Evolutionary conservation across 2,888 invertebrate species (phyloP), one percentile per base, ranked within the genome.

Genomic region (Athalia rosae): DNA sequence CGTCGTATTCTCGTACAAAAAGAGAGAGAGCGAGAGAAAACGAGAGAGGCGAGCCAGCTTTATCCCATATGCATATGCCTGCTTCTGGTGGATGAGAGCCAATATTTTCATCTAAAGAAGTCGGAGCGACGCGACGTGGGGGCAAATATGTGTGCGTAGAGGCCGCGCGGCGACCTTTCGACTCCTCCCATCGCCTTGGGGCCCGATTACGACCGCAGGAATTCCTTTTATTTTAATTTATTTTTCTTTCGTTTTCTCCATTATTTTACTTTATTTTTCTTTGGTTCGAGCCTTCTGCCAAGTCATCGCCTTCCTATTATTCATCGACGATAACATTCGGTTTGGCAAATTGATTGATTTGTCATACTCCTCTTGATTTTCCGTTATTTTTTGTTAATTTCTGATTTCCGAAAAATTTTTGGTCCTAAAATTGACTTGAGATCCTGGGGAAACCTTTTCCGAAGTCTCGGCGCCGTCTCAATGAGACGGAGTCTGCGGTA

Each of bases 151-250:
- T 47, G 63, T 63, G 41, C 15, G 15, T 53, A 53, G 67, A 67
- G 67, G 67, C 50, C 67, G 67, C 50, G 67, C 6, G 5, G 53
- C 67, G 53, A 67, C 67, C 67, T 67, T 67, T 67, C 67, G 50
- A 67, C 67, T 67, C 53, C 50, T 5, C 50, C 48, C 11, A 9
- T 50, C 28, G 5, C 7, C 7, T 67, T 67, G 53, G 15, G 67
- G 53, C 50, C 50, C 67, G 50, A 13, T 67, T 53, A 67, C 28
- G 67, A 67, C 67, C 48, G 5, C 13, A 15, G 7, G 4, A 66
- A 66, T 50, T 8, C 5, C 28, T n/a, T 4, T 50, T 53, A 53
- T 9, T 7, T n/a, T 4, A 53, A 53, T 53, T 53, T n/a, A n/a
- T 11, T 53, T 53, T 9, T 53, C 53, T 11, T 11, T 11, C 4